A percentile compares a stretch with the other conserved stretches of the same genome.
Evolutionary conservation across 2,888 invertebrate genomes (phyloP).

Genomic region (Ochlodes sylvanus): DNA sequence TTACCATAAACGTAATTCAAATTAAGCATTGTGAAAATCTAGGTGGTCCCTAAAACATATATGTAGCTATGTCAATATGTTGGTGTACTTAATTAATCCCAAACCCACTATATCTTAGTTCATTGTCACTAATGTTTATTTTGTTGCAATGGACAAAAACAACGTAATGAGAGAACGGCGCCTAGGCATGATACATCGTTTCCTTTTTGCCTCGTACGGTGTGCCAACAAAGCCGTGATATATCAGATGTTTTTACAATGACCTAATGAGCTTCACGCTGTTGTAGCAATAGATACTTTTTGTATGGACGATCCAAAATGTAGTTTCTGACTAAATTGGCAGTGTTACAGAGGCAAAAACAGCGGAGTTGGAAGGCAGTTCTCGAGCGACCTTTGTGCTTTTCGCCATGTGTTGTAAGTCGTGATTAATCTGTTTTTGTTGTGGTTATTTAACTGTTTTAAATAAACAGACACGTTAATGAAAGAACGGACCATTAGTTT

Average conservation of each 20-base stretch:
- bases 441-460: background rate
- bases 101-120: background rate
- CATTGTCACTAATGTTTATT: conserved; percentile 17
- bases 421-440: conserved; percentile 1
- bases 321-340: conserved; percentile 6
- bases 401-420: conserved; percentile 4
- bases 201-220: conserved; percentile 27
- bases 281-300: conserved; percentile 25
- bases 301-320: conserved; percentile 13
- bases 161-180: conserved; percentile 29
- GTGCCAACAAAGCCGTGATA: conserved; percentile 30
- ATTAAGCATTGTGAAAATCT: too few relatives aligned
- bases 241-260: conserved; percentile 33
- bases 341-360: conserved; percentile 4
- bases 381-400: background rate
- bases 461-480: background rate
- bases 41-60: too few relatives aligned
- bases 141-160: conserved; percentile 23
- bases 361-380: background rate
- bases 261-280: conserved; percentile 32
- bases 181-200: conserved; percentile 32
- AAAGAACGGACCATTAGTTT: too few relatives aligned
- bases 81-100: background rate
- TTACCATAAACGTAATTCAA: too few relatives aligned
- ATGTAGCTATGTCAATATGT: background rate